Evolutionary conservation across 2,113 vertebrate genomes (phyloP).

Genomic region (Gnathonemus longibarbis): DNA sequence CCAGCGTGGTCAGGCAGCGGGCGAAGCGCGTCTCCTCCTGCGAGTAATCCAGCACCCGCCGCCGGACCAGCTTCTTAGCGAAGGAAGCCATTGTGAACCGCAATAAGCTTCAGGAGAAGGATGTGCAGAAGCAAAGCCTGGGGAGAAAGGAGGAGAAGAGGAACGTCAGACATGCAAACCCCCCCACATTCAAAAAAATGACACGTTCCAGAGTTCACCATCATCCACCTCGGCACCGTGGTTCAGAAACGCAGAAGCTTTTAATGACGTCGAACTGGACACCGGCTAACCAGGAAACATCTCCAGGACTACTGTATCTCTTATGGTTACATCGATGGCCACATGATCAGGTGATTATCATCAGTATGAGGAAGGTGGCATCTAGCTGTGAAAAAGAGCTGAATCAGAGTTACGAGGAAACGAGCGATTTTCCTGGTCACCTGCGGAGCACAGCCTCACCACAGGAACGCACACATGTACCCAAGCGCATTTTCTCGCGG

Average conservation of each 20-base stretch:
- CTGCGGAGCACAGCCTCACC: not conserved
- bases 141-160: no score
- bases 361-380: not conserved
- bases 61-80: constrained; percentile 74
- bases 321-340: not conserved
- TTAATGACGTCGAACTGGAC: not conserved
- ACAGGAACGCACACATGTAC: not conserved
- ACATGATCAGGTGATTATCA: not conserved
- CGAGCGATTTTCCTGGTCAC: not conserved
- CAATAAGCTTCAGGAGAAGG: constrained; percentile 40
- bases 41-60: constrained; percentile 64
- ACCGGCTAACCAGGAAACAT: not conserved
- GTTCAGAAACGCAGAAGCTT: not conserved
- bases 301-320: not conserved
- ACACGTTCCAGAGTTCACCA: not conserved
- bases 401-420: not conserved
- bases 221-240: not conserved
- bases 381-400: not conserved
- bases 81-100: constrained; percentile 60
- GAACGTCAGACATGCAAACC: not conserved
- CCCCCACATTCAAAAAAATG: not conserved
- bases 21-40: constrained; percentile 69
- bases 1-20: constrained; percentile 84
- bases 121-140: not conserved
- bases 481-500: not conserved